These are phyloP conservation scores for Sycophila texana DNA, from an alignment of 2,888 invertebrate genomes.

Conservation along the genomic window DNA sequence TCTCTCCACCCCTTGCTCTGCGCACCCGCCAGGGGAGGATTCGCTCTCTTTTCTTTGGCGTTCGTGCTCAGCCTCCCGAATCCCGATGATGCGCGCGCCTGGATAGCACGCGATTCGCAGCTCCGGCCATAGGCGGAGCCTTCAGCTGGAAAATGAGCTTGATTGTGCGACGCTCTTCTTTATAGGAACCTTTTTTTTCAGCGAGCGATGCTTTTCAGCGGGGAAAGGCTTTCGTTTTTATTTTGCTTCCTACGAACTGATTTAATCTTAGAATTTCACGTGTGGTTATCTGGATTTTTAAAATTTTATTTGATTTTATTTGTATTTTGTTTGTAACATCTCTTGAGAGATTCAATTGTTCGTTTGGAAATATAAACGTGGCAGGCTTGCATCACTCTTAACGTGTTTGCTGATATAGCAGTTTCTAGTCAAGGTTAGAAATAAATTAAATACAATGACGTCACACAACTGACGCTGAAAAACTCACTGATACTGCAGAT, in stretches of 20 bases:
- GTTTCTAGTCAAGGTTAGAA: no score
- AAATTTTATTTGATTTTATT: no score
- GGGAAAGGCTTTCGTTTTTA: not conserved
- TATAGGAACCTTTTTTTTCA: not conserved
- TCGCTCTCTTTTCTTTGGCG: constrained; percentile 36
- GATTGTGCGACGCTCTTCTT: constrained; percentile 9
- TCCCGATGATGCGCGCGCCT: constrained; percentile 10
- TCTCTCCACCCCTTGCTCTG: constrained; percentile 41
- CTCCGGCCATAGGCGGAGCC: constrained; percentile 47
- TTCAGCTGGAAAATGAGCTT: constrained; percentile 56
- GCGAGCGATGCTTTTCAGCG: not conserved
- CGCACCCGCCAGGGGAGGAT: constrained; percentile 41
- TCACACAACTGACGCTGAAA: no score
- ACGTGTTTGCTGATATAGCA: no score
- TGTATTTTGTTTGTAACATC: no score
- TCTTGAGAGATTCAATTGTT: no score
- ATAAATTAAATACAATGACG: no score
- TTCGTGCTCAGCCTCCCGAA: constrained; percentile 48
- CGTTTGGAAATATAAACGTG: no score
- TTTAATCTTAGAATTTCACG: not conserved
- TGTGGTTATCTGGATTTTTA: no score
- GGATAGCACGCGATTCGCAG: constrained; percentile 37
- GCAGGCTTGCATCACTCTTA: no score
- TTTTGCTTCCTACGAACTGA: not conserved
- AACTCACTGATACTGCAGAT: no score